phyloP scores from a whole-genome alignment of 2,888 invertebrate genomes.

The Conomelus anceps region DNA sequence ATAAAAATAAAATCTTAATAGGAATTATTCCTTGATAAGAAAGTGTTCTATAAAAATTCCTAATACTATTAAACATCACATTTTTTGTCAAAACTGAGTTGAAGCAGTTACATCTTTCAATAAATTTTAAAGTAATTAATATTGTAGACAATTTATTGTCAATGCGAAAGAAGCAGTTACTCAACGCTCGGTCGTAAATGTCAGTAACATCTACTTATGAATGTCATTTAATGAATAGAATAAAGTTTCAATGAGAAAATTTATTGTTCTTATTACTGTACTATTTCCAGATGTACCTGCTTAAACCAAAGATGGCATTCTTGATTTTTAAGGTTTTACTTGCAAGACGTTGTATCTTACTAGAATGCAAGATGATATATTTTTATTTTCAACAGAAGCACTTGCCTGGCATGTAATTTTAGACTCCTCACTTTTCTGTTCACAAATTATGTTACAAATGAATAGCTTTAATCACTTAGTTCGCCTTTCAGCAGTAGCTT shows the following conservation, averaged over 20 bases:
- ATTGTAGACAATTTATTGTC: neutral
- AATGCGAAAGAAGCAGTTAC: too few species aligned
- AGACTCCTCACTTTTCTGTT: neutral
- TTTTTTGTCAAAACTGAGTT: neutral
- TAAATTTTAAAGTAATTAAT: too few species aligned
- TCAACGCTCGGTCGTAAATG: too few species aligned
- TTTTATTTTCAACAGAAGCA: neutral
- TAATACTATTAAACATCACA: neutral
- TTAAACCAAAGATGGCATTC: neutral
- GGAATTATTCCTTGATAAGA: neutral
- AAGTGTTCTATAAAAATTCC: neutral
- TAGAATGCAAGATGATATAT: neutral
- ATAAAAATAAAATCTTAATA: too few species aligned
- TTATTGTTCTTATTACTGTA: neutral
- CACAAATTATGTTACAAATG: neutral
- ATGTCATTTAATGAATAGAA: too few species aligned
- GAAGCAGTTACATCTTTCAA: neutral
- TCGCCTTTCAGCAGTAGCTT: neutral
- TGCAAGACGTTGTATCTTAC: neutral
- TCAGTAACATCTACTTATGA: neutral
- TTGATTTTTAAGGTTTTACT: neutral
- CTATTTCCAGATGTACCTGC: neutral
- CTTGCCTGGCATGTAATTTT: neutral
- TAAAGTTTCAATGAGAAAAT: too few species aligned
- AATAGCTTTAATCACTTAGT: neutral